Conservation (phyloP, 2,113 vertebrate genomes). For the Gulo gulo region DNA sequence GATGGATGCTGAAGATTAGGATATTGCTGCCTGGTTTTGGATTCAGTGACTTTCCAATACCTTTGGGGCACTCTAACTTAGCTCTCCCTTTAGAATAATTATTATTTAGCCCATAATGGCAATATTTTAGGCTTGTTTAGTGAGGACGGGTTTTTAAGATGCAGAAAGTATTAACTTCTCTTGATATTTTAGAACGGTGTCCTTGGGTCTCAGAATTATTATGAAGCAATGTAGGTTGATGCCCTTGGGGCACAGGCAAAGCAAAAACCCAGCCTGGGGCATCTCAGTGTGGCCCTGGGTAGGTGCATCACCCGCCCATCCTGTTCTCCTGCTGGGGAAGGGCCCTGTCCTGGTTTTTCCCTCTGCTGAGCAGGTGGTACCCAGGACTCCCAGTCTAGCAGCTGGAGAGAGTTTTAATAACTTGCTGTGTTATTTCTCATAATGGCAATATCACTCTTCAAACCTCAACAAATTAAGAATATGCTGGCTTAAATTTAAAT, state of each 20-base stretch:
- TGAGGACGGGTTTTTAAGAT: slow-evolving; percentile 14
- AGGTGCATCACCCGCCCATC: not conserved
- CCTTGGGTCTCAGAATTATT: not conserved
- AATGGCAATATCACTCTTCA: not conserved
- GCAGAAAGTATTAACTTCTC: slow-evolving; percentile 3
- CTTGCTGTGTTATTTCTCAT: not conserved
- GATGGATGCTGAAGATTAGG: not conserved
- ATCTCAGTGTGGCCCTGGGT: not conserved
- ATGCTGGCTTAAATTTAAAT: not conserved
- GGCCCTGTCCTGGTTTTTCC: not conserved
- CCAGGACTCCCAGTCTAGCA: not conserved
- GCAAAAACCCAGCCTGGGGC: not conserved
- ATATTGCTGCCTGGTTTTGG: not conserved
- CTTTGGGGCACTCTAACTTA: slow-evolving; percentile 6
- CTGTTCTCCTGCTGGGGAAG: not conserved
- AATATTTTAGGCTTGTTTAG: not conserved
- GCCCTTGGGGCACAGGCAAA: not conserved
- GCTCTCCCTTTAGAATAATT: not conserved
- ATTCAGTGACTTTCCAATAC: not conserved
- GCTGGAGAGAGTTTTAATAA: not conserved
- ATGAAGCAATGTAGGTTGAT: not conserved
- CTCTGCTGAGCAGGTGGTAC: not conserved
- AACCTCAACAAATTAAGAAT: not conserved
- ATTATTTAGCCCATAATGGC: not conserved
- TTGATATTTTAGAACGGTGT: not conserved